Percentiles rank a stretch among this genome's conserved stretches.
Conservation (phyloP, 1,140 invertebrate species). For the Lanistes nyassanus region DNA sequence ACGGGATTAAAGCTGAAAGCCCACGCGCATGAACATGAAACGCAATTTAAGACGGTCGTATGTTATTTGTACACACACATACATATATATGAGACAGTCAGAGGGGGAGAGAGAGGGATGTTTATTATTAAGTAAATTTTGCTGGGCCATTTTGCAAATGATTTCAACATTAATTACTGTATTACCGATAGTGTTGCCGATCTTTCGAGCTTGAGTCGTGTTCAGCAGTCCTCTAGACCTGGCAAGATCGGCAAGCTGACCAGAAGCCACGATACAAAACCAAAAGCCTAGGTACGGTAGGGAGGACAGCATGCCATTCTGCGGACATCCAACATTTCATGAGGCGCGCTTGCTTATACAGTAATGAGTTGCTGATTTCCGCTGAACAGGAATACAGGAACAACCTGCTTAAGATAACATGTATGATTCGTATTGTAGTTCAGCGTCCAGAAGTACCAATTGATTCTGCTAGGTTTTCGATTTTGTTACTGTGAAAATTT, state of each 20-base stretch:
- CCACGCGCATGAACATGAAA: too few relatives aligned
- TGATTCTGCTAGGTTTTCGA: too few relatives aligned
- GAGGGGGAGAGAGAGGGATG: too few relatives aligned
- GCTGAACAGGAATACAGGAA: not conserved
- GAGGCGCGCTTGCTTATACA: not conserved
- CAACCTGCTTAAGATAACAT: too few relatives aligned
- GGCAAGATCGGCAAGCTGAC: constrained; percentile 50
- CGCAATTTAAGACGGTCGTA: not conserved
- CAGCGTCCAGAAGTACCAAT: too few relatives aligned
- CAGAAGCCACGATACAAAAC: constrained; percentile 45
- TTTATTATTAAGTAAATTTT: too few relatives aligned
- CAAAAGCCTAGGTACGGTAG: constrained; percentile 60
- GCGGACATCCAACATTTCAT: constrained; percentile 11
- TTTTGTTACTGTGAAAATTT: too few relatives aligned
- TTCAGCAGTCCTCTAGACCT: constrained; percentile 35
- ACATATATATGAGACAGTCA: not conserved
- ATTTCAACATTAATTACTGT: not conserved
- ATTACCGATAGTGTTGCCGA: constrained; percentile 56
- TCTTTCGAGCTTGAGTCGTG: constrained; percentile 51
- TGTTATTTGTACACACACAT: not conserved
- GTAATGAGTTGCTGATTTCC: not conserved
- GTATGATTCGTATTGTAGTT: too few relatives aligned
- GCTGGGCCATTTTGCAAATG: not conserved
- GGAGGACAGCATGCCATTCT: constrained; percentile 60
- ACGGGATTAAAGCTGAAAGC: too few relatives aligned